phyloP scores from a whole-genome alignment of 2,888 invertebrate genomes.

The Sipha maydis region DNA sequence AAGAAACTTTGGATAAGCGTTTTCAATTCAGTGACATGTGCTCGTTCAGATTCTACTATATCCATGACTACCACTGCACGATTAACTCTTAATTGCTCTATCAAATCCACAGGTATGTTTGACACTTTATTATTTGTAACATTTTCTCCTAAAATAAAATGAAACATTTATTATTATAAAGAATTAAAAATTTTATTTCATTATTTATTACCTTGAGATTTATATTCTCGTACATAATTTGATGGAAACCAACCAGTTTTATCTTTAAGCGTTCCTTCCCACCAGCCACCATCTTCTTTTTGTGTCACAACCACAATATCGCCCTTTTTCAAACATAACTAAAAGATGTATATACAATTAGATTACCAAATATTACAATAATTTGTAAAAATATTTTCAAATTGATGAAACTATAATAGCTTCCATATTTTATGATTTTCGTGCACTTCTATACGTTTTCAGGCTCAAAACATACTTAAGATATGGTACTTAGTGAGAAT shows the following conservation, averaged over 20 bases:
- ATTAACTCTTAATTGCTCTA: constrained; percentile 76
- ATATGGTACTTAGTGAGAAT: background rate
- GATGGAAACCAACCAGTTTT: constrained; percentile 99
- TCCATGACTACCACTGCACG: constrained; percentile 87
- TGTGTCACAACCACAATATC: constrained; percentile 97
- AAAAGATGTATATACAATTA: constrained; percentile 64
- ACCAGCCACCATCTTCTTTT: constrained; percentile 97
- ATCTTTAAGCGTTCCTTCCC: constrained; percentile 96
- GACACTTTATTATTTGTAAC: constrained; percentile 25
- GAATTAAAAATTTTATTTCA: background rate
- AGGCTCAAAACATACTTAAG: background rate
- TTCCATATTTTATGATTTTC: background rate
- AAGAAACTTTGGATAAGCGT: constrained; percentile 86
- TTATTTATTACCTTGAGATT: constrained; percentile 71
- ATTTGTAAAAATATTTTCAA: background rate
- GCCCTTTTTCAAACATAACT: constrained; percentile 94
- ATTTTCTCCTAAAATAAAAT: constrained; percentile 57
- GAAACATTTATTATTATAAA: background rate
- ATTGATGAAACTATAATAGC: background rate
- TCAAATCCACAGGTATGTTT: constrained; percentile 65
- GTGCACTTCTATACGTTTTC: constrained; percentile 16
- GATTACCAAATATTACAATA: background rate
- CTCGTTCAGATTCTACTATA: constrained; percentile 90
- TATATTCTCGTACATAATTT: constrained; percentile 93
- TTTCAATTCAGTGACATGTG: constrained; percentile 89